Conservation (phyloP, 2,888 invertebrate genomes). For the Patella depressa region DNA sequence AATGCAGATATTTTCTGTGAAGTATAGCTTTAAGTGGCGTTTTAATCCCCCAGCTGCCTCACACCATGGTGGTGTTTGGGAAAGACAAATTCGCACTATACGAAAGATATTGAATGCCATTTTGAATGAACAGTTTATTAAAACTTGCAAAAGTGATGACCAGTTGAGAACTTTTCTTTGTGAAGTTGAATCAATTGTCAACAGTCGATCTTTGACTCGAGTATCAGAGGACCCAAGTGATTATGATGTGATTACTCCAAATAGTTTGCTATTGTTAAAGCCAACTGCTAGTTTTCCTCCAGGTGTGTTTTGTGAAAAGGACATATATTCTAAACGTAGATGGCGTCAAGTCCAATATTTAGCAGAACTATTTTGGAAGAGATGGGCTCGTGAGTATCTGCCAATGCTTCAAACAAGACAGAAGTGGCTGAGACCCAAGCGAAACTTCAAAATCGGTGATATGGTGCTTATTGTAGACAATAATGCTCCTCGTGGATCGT, state of each 20-base stretch:
- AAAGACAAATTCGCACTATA: slow-evolving; percentile 17
- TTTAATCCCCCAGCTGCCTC: slow-evolving; percentile 30
- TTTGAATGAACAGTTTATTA: slow-evolving; percentile 22
- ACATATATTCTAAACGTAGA: too few relatives aligned
- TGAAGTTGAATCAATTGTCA: slow-evolving; percentile 33
- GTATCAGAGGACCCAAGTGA: slow-evolving; percentile 24
- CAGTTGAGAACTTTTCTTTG: slow-evolving; percentile 32
- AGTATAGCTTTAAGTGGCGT: slow-evolving; percentile 22
- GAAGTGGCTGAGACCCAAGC: too few relatives aligned
- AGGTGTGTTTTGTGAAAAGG: too few relatives aligned
- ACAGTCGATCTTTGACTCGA: slow-evolving; percentile 31
- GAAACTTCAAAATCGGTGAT: too few relatives aligned
- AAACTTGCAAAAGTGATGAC: slow-evolving; percentile 35
- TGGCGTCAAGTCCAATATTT: too few relatives aligned
- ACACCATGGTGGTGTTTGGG: slow-evolving; percentile 34
- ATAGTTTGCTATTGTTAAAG: slow-evolving; percentile 54
- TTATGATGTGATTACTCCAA: slow-evolving; percentile 46
- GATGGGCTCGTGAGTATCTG: too few relatives aligned
- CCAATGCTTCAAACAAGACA: too few relatives aligned
- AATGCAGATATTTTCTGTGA: slow-evolving; percentile 8
- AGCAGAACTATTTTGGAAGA: too few relatives aligned
- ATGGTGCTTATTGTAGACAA: too few relatives aligned
- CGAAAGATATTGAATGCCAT: too few relatives aligned
- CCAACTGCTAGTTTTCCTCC: slow-evolving; percentile 15
- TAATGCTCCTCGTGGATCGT: too few relatives aligned